Conservation (phyloP, 2,888 invertebrate genomes). For the Automeris io region DNA sequence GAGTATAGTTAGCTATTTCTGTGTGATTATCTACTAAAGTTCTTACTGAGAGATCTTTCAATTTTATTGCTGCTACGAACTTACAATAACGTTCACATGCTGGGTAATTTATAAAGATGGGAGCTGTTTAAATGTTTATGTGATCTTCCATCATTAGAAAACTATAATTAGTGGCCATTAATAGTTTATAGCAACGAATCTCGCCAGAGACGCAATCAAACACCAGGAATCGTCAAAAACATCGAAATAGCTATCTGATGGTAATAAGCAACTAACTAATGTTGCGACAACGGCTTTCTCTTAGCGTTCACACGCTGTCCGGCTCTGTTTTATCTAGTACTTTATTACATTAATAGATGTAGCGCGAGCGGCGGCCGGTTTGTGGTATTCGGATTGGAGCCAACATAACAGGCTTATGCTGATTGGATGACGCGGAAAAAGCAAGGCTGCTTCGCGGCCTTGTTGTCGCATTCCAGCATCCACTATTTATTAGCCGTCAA, state of each 20-base stretch:
- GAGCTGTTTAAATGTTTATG: conserved; percentile 27
- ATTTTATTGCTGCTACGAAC: conserved; percentile 21
- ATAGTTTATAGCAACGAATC: conserved; percentile 34
- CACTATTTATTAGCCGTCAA: conserved; percentile 54
- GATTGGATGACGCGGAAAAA: conserved; percentile 70
- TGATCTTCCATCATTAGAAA: conserved; percentile 31
- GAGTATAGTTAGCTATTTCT: conserved; percentile 43
- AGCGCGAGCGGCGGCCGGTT: conserved; percentile 68
- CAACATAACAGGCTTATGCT: conserved; percentile 55
- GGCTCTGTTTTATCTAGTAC: conserved; percentile 67
- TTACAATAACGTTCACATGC: conserved; percentile 25
- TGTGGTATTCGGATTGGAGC: conserved; percentile 54
- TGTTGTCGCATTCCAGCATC: conserved; percentile 61
- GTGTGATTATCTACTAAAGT: conserved; percentile 32
- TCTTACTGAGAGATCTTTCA: conserved; percentile 21
- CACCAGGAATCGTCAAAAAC: conserved; percentile 38
- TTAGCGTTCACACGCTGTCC: conserved; percentile 72
- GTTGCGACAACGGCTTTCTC: conserved; percentile 72
- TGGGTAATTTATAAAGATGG: conserved; percentile 20
- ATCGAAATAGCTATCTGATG: conserved; percentile 43
- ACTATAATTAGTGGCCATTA: conserved; percentile 38
- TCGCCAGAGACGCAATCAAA: conserved; percentile 35
- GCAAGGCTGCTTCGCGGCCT: conserved; percentile 68
- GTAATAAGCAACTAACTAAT: conserved; percentile 50
- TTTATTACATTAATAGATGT: conserved; percentile 72